phyloP scores from a whole-genome alignment of 2,888 invertebrate species.

The Blastobasis adustella region DNA sequence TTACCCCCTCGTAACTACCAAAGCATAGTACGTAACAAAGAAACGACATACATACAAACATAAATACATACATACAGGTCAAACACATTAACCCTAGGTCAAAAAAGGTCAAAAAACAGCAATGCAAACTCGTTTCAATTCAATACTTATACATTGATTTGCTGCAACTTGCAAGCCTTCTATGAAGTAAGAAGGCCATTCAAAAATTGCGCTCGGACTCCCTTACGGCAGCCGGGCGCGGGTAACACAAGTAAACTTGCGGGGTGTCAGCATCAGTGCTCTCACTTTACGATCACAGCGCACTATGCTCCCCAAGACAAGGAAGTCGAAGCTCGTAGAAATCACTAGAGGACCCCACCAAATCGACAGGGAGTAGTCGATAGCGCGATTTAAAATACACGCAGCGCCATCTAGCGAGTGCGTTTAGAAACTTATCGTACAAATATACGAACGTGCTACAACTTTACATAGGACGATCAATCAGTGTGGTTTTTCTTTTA shows the following conservation, averaged over 20 bases:
- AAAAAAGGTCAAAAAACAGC: no score
- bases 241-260: conserved; percentile 46
- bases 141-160: no score
- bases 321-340: conserved; percentile 59
- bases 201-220: conserved; percentile 86
- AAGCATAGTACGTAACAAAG: no score
- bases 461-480: no score
- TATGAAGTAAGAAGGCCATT: conserved; percentile 81
- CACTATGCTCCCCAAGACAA: conserved; percentile 93
- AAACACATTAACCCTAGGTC: no score
- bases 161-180: conserved; percentile 33
- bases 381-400: conserved; percentile 36
- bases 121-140: no score
- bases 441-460: no score
- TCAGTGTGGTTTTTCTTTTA: no score
- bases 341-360: background rate
- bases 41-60: no score
- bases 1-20: no score
- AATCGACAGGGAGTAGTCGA: conserved; percentile 14
- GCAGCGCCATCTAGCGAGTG: conserved; percentile 48
- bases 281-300: conserved; percentile 91
- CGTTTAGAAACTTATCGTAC: background rate
- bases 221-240: conserved; percentile 75
- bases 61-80: no score
- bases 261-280: conserved; percentile 88